Conservation (phyloP, 1,140 invertebrate species). For the Galleria mellonella region DNA sequence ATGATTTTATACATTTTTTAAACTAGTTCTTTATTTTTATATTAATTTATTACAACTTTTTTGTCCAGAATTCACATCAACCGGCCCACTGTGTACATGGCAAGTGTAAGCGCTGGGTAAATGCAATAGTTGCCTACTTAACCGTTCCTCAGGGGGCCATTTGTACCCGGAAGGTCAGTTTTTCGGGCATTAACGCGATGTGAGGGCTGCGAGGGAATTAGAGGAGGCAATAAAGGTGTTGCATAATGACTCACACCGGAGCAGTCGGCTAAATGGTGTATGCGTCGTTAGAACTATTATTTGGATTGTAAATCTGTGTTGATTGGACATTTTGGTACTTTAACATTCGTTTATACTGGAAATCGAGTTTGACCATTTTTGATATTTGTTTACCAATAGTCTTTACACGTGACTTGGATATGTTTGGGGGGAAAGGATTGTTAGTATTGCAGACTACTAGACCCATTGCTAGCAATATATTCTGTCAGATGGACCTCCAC, state of each 20-base stretch:
- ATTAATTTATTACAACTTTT: no score
- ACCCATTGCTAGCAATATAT: no score
- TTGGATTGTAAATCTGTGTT: neutral
- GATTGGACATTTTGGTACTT: no score
- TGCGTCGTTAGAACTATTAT: slow-evolving; percentile 6
- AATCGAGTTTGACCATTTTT: no score
- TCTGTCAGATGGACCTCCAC: no score
- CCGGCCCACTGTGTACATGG: slow-evolving; percentile 14
- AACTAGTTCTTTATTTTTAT: no score
- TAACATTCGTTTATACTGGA: no score
- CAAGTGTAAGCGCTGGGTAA: slow-evolving; percentile 8
- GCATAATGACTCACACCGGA: slow-evolving; percentile 59
- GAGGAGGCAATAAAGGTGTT: slow-evolving; percentile 48
- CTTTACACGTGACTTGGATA: no score
- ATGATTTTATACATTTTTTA: no score
- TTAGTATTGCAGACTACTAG: no score
- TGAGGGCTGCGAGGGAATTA: slow-evolving; percentile 52
- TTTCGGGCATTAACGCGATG: slow-evolving; percentile 63
- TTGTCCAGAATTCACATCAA: slow-evolving; percentile 13
- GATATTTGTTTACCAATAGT: no score
- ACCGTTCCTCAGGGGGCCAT: slow-evolving; percentile 50
- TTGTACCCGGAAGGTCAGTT: slow-evolving; percentile 59
- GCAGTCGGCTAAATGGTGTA: slow-evolving; percentile 30
- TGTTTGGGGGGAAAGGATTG: no score
- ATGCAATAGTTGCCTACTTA: slow-evolving; percentile 44